Evolutionary conservation across 2,797 vertebrate species (phyloP).

Genomic region (Ataeniobius toweri): DNA sequence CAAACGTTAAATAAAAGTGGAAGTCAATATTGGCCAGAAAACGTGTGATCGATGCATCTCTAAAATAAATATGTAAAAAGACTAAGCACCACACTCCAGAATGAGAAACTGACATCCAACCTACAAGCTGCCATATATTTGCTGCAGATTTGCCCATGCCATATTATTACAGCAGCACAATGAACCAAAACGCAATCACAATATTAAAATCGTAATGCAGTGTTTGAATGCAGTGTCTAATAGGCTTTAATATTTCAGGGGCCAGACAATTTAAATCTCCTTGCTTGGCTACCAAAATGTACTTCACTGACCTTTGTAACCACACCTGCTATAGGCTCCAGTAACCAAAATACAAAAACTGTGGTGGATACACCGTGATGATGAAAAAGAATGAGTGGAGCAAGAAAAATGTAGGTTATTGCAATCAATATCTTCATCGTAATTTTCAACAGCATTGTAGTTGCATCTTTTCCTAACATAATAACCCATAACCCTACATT

Average conservation of each 20-base stretch:
- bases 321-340: not conserved
- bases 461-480: not conserved
- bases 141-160: slow-evolving; percentile 32
- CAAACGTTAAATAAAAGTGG: not conserved
- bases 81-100: slow-evolving; percentile 5
- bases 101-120: slow-evolving; percentile 21
- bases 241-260: not conserved
- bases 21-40: not conserved
- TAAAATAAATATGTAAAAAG: slow-evolving; percentile 21
- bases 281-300: not conserved
- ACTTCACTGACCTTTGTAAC: not conserved
- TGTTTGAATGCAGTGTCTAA: not conserved
- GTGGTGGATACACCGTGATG: not conserved
- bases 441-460: not conserved
- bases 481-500: not conserved
- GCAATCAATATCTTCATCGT: not conserved
- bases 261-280: not conserved
- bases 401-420: not conserved
- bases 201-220: not conserved
- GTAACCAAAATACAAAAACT: not conserved
- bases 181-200: not conserved
- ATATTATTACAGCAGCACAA: slow-evolving; percentile 56
- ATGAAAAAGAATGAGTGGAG: not conserved
- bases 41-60: not conserved
- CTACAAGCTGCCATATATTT: slow-evolving; percentile 32